Percentiles rank a stretch among this genome's conserved stretches.
phyloP scores from a whole-genome alignment of 1,140 invertebrate species.

The Potamilus streckersoni region DNA sequence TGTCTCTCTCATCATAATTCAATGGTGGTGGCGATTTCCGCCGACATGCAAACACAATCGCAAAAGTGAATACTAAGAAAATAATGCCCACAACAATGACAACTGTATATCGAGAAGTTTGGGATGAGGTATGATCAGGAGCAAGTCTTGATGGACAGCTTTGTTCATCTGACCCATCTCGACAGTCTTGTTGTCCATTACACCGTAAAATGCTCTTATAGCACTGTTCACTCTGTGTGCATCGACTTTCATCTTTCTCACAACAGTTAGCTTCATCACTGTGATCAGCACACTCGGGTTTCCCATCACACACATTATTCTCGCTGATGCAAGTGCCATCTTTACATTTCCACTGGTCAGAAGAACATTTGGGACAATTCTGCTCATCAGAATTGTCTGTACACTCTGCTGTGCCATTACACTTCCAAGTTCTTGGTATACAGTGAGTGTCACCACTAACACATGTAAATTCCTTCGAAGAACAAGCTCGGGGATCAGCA shows the following conservation, averaged over 20 bases:
- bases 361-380: slow-evolving; percentile 85
- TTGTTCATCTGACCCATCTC: slow-evolving; percentile 41
- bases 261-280: slow-evolving; percentile 83
- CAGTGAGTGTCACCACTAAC: slow-evolving; percentile 54
- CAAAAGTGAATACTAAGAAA: slow-evolving; percentile 52
- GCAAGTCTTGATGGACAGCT: slow-evolving; percentile 71
- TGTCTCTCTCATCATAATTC: slow-evolving; percentile 24
- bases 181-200: slow-evolving; percentile 40
- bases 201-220: slow-evolving; percentile 30
- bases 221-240: slow-evolving; percentile 32
- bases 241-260: slow-evolving; percentile 25
- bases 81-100: slow-evolving; percentile 60
- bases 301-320: slow-evolving; percentile 77
- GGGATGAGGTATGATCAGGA: slow-evolving; percentile 7
- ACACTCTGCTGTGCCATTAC: slow-evolving; percentile 77
- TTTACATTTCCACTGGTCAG: slow-evolving; percentile 50
- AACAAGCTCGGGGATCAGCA: slow-evolving; percentile 61
- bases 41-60: slow-evolving; percentile 59
- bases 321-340: slow-evolving; percentile 75
- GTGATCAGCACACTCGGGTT: slow-evolving; percentile 79
- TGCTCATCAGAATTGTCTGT: slow-evolving; percentile 83
- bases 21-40: slow-evolving; percentile 45
- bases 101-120: slow-evolving; percentile 55
- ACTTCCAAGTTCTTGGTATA: slow-evolving; percentile 65
- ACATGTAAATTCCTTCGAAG: slow-evolving; percentile 65